Evolutionary conservation across 2,113 vertebrate genomes (phyloP).

Genomic region (Hemiscyllium ocellatum): DNA sequence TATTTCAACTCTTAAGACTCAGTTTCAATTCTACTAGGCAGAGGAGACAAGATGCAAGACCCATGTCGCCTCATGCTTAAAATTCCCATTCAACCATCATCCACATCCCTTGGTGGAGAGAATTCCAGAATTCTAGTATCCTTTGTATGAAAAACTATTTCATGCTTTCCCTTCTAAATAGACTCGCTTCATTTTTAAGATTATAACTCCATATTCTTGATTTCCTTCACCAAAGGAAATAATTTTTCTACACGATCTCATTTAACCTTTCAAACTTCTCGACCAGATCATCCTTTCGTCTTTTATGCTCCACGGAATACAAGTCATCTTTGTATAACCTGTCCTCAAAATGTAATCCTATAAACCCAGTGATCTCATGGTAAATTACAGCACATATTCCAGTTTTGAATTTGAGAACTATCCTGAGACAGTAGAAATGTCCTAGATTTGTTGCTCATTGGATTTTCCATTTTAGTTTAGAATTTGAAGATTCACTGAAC

Average conservation of each 20-base stretch:
- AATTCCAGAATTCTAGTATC: neutral
- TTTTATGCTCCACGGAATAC: neutral
- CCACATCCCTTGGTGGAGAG: neutral
- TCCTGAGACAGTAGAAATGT: neutral
- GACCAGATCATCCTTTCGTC: neutral
- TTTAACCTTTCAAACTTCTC: neutral
- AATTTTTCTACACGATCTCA: neutral
- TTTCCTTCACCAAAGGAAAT: neutral
- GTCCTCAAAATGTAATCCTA: neutral
- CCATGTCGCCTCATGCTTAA: neutral
- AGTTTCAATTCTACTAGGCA: neutral
- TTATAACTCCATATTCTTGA: neutral
- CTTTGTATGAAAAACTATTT: neutral
- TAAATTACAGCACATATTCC: neutral
- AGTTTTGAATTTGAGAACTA: neutral
- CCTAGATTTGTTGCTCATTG: neutral
- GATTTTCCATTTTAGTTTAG: neutral
- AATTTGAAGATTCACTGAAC: neutral
- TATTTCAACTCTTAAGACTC: neutral
- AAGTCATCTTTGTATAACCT: neutral
- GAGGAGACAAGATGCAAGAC: neutral
- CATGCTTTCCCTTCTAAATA: neutral
- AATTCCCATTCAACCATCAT: neutral
- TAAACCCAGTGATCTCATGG: neutral
- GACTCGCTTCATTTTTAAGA: neutral